phyloP scores from a whole-genome alignment of 1,140 invertebrate species.

The Drosophila parabipectinata region DNA sequence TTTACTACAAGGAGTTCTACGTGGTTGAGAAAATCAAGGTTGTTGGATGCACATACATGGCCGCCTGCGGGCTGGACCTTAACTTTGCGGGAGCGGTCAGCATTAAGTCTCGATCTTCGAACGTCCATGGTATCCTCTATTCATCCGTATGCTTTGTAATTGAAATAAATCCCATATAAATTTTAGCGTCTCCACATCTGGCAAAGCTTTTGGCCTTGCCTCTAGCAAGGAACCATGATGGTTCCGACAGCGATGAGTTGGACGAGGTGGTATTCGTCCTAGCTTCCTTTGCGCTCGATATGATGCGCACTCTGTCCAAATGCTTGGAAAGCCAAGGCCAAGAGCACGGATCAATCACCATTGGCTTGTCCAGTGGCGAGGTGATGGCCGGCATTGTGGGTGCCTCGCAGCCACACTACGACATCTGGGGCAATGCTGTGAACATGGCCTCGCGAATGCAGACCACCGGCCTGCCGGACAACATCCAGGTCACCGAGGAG shows the following conservation, averaged over 20 bases:
- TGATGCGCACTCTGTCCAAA: conserved; percentile 46
- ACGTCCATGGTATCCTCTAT: neutral
- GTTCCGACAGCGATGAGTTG: neutral
- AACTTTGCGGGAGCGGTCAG: conserved; percentile 18
- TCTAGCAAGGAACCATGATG: too few species aligned
- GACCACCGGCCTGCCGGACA: conserved; percentile 90
- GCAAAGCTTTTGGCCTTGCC: neutral
- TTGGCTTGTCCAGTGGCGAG: conserved; percentile 91
- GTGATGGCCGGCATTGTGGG: conserved; percentile 96
- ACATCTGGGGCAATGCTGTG: conserved; percentile 97
- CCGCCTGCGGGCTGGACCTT: conserved; percentile 92
- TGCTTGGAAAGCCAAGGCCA: conserved; percentile 8
- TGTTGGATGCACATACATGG: conserved; percentile 97
- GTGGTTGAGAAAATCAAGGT: conserved; percentile 94
- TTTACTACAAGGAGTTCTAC: conserved; percentile 42
- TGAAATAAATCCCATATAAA: neutral
- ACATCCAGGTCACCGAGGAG: conserved; percentile 91
- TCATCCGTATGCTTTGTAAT: neutral
- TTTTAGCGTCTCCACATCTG: neutral
- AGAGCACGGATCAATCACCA: conserved; percentile 15
- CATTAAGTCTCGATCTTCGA: neutral
- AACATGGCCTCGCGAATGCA: conserved; percentile 98
- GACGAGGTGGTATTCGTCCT: conserved; percentile 59
- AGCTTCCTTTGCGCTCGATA: conserved; percentile 54
- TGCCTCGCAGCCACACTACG: conserved; percentile 91